Evolutionary conservation across 2,113 vertebrate species (phyloP).

Genomic region (Pedetes capensis): DNA sequence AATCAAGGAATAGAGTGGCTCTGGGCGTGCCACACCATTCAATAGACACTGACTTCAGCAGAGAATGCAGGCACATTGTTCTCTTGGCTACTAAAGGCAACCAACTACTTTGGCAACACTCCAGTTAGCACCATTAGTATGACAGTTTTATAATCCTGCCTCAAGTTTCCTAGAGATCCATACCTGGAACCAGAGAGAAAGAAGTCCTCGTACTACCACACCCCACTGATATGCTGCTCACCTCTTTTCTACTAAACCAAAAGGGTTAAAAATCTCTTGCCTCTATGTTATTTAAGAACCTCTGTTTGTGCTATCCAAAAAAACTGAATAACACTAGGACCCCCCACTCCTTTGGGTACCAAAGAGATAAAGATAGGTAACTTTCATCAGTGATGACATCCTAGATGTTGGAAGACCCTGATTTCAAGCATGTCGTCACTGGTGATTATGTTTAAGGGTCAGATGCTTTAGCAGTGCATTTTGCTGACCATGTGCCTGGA

Average conservation of each 20-base stretch:
- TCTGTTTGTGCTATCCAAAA: slow-evolving; percentile 3
- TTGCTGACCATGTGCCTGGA: not conserved
- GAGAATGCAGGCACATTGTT: not conserved
- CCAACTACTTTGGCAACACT: not conserved
- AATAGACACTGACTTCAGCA: not conserved
- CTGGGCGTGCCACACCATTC: not conserved
- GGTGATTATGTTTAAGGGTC: slow-evolving; percentile 37
- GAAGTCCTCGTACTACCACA: not conserved
- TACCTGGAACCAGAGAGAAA: slow-evolving; percentile 35
- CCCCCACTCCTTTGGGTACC: not conserved
- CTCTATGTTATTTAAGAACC: not conserved
- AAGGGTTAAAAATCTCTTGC: not conserved
- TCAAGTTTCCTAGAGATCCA: slow-evolving; percentile 3
- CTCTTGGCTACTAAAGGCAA: not conserved
- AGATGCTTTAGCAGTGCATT: not conserved
- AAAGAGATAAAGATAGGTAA: not conserved
- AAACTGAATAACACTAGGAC: not conserved
- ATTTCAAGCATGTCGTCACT: not conserved
- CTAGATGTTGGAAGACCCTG: not conserved
- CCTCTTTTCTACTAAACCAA: not conserved
- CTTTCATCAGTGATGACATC: not conserved
- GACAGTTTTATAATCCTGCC: slow-evolving; percentile 23
- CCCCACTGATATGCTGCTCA: not conserved
- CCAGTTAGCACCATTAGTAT: not conserved
- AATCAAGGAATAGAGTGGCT: not conserved